Conservation (phyloP, 1,140 invertebrate species). For the Habropoda laboriosa region DNA sequence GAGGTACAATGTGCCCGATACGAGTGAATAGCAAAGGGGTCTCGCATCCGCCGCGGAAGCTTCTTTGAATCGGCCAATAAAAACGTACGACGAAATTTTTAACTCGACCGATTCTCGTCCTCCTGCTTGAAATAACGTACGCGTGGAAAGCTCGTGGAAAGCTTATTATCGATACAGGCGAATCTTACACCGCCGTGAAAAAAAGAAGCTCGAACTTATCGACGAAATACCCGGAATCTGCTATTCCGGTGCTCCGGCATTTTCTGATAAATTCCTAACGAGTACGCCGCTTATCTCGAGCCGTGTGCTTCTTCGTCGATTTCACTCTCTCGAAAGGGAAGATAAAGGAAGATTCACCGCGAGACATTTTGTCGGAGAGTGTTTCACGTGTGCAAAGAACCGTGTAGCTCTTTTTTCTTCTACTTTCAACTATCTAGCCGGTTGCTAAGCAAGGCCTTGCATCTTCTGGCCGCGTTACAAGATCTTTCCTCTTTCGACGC, state of each 20-base stretch:
- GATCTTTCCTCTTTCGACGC: not conserved
- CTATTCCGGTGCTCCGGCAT: no score
- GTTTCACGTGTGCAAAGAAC: no score
- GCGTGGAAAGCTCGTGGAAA: not conserved
- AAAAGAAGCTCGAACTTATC: no score
- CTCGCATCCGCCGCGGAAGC: not conserved
- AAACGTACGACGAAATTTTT: slow-evolving; percentile 2
- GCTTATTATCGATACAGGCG: not conserved
- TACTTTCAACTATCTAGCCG: not conserved
- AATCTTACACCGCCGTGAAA: not conserved
- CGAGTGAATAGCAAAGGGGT: not conserved
- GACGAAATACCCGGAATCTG: no score
- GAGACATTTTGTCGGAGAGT: no score
- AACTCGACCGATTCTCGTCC: not conserved
- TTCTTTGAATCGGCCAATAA: not conserved
- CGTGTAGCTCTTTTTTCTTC: no score
- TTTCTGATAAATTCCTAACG: slow-evolving; percentile 47
- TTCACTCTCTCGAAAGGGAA: slow-evolving; percentile 19
- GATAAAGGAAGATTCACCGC: no score
- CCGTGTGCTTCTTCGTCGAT: slow-evolving; percentile 21
- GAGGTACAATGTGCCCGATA: not conserved
- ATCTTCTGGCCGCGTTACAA: not conserved
- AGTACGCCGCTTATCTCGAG: slow-evolving; percentile 36
- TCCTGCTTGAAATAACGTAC: not conserved
- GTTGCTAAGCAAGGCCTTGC: not conserved